Percentiles rank a stretch among this genome's conserved stretches.
Evolutionary conservation across 2,888 invertebrate genomes (phyloP).

Genomic region (Piscicola geometra): DNA sequence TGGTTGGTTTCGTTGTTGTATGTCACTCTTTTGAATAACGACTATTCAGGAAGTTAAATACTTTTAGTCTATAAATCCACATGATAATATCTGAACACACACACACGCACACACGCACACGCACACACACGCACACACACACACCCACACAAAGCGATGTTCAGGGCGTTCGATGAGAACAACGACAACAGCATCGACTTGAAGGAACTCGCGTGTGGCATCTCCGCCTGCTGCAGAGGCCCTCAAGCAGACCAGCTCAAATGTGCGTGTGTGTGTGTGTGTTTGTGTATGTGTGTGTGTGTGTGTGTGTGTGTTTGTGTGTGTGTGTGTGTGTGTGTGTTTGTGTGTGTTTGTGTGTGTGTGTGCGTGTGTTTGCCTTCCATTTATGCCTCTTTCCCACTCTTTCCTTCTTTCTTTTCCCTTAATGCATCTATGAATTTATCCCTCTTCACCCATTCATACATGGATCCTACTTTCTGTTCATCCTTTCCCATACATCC

Average conservation of each 20-base stretch:
- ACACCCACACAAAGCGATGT: slow-evolving; percentile 49
- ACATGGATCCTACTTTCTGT: too few species aligned
- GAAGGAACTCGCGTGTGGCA: slow-evolving; percentile 88
- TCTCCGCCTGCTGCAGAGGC: slow-evolving; percentile 85
- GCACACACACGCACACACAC: background rate
- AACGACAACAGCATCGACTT: slow-evolving; percentile 86
- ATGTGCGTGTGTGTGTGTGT: slow-evolving; percentile 60
- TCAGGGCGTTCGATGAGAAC: slow-evolving; percentile 85
- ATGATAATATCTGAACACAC: background rate
- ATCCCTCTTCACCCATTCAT: too few species aligned
- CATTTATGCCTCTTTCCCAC: background rate
- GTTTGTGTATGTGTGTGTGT: too few species aligned
- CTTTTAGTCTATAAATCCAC: background rate
- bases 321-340: too few species aligned
- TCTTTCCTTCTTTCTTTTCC: background rate
- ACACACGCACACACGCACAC: background rate
- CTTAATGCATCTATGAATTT: too few species aligned
- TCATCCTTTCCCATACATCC: too few species aligned
- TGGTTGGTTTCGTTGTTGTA: background rate
- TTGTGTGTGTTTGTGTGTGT: too few species aligned
- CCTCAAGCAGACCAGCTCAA: slow-evolving; percentile 81
- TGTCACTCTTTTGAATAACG: background rate
- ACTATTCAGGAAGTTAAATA: background rate
- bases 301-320: too few species aligned
- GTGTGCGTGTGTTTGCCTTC: too few species aligned